phyloP scores from a whole-genome alignment of 2,888 invertebrate genomes.

The Buathra laborator region DNA sequence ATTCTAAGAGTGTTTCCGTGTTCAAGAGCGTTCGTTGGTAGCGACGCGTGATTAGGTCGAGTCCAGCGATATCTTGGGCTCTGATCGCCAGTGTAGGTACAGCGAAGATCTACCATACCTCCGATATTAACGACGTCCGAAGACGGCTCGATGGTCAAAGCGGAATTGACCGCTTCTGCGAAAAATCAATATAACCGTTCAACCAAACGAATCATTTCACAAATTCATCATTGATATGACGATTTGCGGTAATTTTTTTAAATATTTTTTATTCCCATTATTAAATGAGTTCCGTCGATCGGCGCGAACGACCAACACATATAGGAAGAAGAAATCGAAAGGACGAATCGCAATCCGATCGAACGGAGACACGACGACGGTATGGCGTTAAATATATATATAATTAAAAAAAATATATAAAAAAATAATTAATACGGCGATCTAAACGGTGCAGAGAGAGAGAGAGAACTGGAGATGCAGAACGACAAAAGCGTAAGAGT shows the following conservation, averaged over 20 bases:
- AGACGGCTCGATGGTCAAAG: conserved; percentile 82
- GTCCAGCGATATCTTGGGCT: conserved; percentile 86
- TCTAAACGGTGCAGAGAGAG: conserved; percentile 43
- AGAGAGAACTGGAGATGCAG: conserved; percentile 19
- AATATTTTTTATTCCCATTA: conserved; percentile 16
- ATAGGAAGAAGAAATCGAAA: conserved; percentile 28
- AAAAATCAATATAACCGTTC: conserved; percentile 37
- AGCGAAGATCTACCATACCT: conserved; percentile 88
- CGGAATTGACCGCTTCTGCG: conserved; percentile 77
- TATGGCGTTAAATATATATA: conserved; percentile 2
- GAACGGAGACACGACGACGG: conserved; percentile 30
- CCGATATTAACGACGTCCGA: conserved; percentile 87
- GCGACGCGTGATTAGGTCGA: conserved; percentile 86
- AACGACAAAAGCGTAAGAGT: conserved; percentile 15
- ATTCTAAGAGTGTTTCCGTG: conserved; percentile 88
- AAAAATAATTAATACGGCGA: background rate
- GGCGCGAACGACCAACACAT: conserved; percentile 15
- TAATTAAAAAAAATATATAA: conserved; percentile 29
- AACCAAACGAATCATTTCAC: background rate
- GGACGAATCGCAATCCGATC: conserved; percentile 23
- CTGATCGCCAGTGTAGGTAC: conserved; percentile 87
- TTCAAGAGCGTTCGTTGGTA: conserved; percentile 88
- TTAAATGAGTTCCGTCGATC: conserved; percentile 52
- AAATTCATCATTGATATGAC: conserved; percentile 26
- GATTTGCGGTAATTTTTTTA: conserved; percentile 16